Base-by-base conservation (phyloP, 2,797 vertebrate genomes). In the Melopsittacus undulatus region DNA sequence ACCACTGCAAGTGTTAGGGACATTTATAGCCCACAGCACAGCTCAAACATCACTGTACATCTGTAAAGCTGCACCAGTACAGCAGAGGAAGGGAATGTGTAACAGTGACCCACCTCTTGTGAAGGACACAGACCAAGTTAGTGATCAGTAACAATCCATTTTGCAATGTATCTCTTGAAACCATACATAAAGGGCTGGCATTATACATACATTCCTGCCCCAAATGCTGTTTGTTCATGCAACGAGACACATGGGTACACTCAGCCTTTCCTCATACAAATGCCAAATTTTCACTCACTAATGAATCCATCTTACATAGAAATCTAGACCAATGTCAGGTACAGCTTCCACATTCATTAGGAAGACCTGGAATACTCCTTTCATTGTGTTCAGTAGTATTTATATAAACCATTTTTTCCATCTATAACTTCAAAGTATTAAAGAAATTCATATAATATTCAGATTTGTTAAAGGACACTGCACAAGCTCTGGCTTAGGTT, bases 401-500 rank as follows among this genome's bases (percentile, higher is more conserved):
- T 76, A 38, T 57, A 34, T 6, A 34, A 21, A 64, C 38, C 7
- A 11, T 30, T 66, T 87, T 87, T 84, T 82, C 69, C 13, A 74
- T 76, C 45, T 87, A 0, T 32, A 76, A 86, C 27, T 83, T 78
- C 27, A 77, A 79, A 61, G 62, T 57, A 63, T 23, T 69, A 79
- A 83, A 85, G 26, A 83, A 74, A 64, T 80, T 87, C 34, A 89
- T 87, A 77, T 40, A 81, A 43, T 77, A 63, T 17, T 89, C n/a
- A 10, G 19, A 83, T 92, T 87, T 72, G 72, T 83, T 87, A 83
- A 89, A 83, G 83, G 89, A 70, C 90, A 80, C 20, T 45, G 57
- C 15, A 24, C 24, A 83, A 74, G 45, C 83, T 87, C 42, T 78
- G 59, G 52, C 5, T 87, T 27, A 87, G n/a, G 75, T 46, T 77